Conservation (phyloP, 2,797 vertebrate genomes). For the Salmo trutta region DNA sequence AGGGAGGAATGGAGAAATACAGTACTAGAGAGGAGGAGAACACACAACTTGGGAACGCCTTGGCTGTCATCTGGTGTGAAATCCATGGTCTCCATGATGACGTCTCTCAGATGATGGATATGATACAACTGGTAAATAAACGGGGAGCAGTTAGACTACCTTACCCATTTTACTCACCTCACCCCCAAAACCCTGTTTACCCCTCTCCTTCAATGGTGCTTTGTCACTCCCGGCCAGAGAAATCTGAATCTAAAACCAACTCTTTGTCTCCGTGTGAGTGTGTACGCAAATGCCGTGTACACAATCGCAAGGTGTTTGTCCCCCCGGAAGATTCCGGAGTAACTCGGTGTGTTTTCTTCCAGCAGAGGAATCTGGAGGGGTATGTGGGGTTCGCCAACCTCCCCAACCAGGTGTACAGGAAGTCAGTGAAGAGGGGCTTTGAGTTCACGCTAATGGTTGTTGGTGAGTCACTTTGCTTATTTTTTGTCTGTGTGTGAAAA, state of each 20-base stretch:
- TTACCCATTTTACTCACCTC: slow-evolving; percentile 5
- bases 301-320: not conserved
- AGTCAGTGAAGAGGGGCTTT: slow-evolving; percentile 82
- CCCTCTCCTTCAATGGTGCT: slow-evolving; percentile 48
- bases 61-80: slow-evolving; percentile 50
- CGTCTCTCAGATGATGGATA: slow-evolving; percentile 47
- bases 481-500: not conserved
- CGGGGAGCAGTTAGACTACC: not conserved
- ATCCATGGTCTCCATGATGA: slow-evolving; percentile 51
- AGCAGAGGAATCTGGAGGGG: slow-evolving; percentile 82
- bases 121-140: slow-evolving; percentile 54
- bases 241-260: slow-evolving; percentile 38
- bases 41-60: slow-evolving; percentile 22
- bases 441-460: slow-evolving; percentile 84
- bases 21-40: slow-evolving; percentile 16
- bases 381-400: slow-evolving; percentile 83
- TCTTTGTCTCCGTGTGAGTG: not conserved
- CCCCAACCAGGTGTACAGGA: slow-evolving; percentile 83
- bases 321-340: slow-evolving; percentile 30
- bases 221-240: slow-evolving; percentile 35
- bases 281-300: not conserved
- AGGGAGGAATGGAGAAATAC: slow-evolving; percentile 35
- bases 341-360: slow-evolving; percentile 44
- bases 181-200: slow-evolving; percentile 20
- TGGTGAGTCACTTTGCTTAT: slow-evolving; percentile 66